Evolutionary conservation across 2,888 invertebrate species (phyloP), one percentile per base, ranked within the genome.

Genomic region (Halictus ligatus): DNA sequence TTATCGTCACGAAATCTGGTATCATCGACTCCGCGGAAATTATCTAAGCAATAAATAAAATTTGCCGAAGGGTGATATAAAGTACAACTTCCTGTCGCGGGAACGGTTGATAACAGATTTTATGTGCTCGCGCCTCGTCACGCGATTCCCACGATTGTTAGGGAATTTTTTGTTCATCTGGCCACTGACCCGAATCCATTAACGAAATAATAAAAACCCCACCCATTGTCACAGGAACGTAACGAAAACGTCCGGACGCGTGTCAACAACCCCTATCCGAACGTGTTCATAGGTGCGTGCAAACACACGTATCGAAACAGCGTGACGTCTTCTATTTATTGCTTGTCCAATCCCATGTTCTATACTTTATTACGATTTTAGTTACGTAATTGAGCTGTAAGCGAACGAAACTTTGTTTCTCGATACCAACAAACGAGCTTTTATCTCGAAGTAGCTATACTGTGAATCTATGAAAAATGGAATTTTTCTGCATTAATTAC

Each of bases 181-280:
- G 21, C 83, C 75, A 25, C 60, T 78, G 81, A 71, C 78, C 76
- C 64, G 73, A 81, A 43, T 78, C 84, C 87, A 86, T 91, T 86
- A 87, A 82, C 80, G 76, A 85, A 86, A 89, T 87, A 88, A 86
- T 88, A 86, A 80, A 79, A 67, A 85, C 84, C 86, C 83, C 85
- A 75, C 84, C 78, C 85, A 76, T 43, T 76, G 83, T 64, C 83
- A 81, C 79, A 85, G 81, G 84, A 83, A 88, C 79, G 80, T 25
- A 73, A 64, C 71, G 75, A 75, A 69, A 80, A 87, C 79, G 77
- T 76, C 50, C 77, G 48, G 71, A 54, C 79, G 74, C 78, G 80
- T 84, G 84, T 75, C 82, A 60, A 54, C 78, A 50, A 83, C 76
- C 80, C 78, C 58, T 81, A n/a, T 2, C 78, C 60, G 50, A 72